Evolutionary conservation across 2,797 vertebrate genomes (phyloP).

Genomic region (Chaetophractus vellerosus): DNA sequence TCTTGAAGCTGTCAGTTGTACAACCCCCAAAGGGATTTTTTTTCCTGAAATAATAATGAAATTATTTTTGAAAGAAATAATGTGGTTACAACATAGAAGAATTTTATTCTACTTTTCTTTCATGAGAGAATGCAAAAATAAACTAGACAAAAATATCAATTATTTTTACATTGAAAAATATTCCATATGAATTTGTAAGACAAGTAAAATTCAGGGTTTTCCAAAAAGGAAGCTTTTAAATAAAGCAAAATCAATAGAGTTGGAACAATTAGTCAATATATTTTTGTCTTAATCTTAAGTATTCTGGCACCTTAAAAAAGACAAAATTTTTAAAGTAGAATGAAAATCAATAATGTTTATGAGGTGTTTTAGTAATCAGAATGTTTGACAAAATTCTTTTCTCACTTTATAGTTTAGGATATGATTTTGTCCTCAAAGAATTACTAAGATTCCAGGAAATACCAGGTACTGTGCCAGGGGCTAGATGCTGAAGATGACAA

Average conservation of each 20-base stretch:
- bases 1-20: background rate
- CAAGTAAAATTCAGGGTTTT: slow-evolving; percentile 24
- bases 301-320: slow-evolving; percentile 15
- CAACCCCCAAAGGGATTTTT: background rate
- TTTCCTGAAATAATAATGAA: background rate
- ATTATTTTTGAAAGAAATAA: slow-evolving; percentile 35
- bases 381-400: slow-evolving; percentile 33
- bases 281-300: slow-evolving; percentile 29
- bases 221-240: background rate
- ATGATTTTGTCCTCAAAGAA: slow-evolving; percentile 45
- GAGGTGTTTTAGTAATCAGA: slow-evolving; percentile 8
- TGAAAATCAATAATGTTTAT: slow-evolving; percentile 35
- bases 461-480: background rate
- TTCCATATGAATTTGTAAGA: slow-evolving; percentile 9
- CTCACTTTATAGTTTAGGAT: slow-evolving; percentile 36
- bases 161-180: background rate
- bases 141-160: background rate
- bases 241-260: slow-evolving; percentile 30
- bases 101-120: slow-evolving; percentile 56
- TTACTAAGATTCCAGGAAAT: slow-evolving; percentile 21
- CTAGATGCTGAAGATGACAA: background rate
- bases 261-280: background rate
- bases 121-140: background rate
- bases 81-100: background rate
- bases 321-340: background rate